Conservation (phyloP, 1,140 invertebrate species). For the Drosophila ironensis region DNA sequence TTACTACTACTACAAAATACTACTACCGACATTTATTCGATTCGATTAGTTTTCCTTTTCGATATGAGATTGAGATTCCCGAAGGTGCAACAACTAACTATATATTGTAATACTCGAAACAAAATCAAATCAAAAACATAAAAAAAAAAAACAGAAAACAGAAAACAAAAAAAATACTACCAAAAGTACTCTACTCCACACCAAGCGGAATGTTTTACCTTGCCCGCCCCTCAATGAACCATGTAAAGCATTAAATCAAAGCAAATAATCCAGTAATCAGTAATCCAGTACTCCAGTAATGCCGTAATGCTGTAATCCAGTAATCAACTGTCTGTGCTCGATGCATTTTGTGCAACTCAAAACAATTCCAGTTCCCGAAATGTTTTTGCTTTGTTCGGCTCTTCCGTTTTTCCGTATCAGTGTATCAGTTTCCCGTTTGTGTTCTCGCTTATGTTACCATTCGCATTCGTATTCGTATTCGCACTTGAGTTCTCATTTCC, state of each 20-base stretch:
- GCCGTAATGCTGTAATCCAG: conserved; percentile 46
- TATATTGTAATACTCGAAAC: conserved; percentile 45
- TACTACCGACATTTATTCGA: conserved; percentile 46
- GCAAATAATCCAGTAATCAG: conserved; percentile 57
- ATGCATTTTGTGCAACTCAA: conserved; percentile 69
- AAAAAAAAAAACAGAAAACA: conserved; percentile 5
- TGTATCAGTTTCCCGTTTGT: conserved; percentile 1
- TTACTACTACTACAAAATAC: conserved; percentile 38
- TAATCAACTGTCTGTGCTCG: conserved; percentile 57
- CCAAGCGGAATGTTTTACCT: conserved; percentile 53
- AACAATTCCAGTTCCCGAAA: conserved; percentile 40
- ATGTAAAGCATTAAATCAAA: conserved; percentile 69
- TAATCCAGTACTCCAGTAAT: conserved; percentile 45
- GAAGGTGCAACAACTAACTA: conserved; percentile 24
- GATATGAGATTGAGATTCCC: conserved; percentile 53
- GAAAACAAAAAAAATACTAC: conserved; percentile 19
- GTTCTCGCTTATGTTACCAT: conserved; percentile 7
- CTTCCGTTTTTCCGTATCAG: conserved; percentile 21
- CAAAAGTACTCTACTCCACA: conserved; percentile 38
- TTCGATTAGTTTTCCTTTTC: conserved; percentile 51
- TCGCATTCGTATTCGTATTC: conserved; percentile 8
- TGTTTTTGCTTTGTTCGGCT: conserved; percentile 5
- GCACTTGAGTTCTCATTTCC: conserved; percentile 1
- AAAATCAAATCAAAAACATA: conserved; percentile 13
- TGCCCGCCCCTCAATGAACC: conserved; percentile 38